Base-by-base conservation (phyloP, 2,113 vertebrate genomes). In the Todiramphus saurophagus region DNA sequence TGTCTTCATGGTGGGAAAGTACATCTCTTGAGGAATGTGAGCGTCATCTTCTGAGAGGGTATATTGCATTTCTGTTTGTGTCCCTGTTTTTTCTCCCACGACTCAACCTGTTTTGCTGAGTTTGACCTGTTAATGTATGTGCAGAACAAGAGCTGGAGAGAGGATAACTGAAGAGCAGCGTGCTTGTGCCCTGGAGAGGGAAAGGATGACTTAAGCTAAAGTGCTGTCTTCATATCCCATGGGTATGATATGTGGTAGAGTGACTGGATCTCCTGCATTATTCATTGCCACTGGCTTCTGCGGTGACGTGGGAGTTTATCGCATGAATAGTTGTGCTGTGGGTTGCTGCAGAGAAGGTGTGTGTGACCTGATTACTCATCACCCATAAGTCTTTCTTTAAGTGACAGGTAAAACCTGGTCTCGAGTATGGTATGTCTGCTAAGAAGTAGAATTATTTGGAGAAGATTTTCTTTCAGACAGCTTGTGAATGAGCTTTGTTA, bases 221-320 rank as follows among this genome's bases (percentile, higher is more conserved):
- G 75, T 24, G 62, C 62, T 96, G 77, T 70, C 70, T 95, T 62
- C n/a, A 2, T 89, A 24, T 94, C 92, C 91, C 93, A 25, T 60
- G 93, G 89, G 94, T 87, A 46, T 84, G 62, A 17, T 84, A 2
- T 35, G 66, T 89, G 81, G 67, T 76, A 31, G 83, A 94, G 64
- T 67, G 81, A 92, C 95, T 93, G 81, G 35, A 67, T 92, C 92
- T 95, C 69, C 63, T 95, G 59, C 92, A 96, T 96, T 96, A 96
- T 96, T 96, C 96, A 96, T 96, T 62, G 53, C 92, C 50, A 31
- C 83, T 75, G 89, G 92, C 77, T 96, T 62, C 83, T 91, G 33
- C 89, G 84, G 73, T 87, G 89, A 53, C 0, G 56, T 87, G 96
- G 86, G 87, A 91, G 83, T 96, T 96, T 94, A 89, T 91, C 91